Conservation (phyloP, 2,888 invertebrate species). For the Diarsia dahlii region DNA sequence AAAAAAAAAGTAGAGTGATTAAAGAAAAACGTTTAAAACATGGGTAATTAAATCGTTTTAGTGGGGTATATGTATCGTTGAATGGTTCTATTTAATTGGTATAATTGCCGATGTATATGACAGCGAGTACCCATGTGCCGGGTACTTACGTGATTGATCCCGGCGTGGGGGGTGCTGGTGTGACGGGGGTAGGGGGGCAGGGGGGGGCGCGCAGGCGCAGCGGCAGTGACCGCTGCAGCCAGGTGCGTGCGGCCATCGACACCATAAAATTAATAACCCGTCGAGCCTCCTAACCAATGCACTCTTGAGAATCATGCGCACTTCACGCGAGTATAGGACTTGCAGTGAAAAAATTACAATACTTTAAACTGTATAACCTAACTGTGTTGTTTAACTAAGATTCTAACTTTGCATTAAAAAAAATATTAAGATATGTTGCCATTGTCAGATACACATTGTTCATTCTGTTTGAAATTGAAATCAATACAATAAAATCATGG, state of each 20-base stretch:
- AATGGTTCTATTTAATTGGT: conserved; percentile 36
- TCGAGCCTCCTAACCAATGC: conserved; percentile 88
- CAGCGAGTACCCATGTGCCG: conserved; percentile 57
- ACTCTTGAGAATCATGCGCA: conserved; percentile 82
- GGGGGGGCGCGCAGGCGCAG: conserved; percentile 70
- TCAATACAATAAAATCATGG: neutral
- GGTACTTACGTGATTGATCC: conserved; percentile 85
- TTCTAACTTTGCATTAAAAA: neutral
- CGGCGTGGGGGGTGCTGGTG: conserved; percentile 62
- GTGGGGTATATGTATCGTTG: conserved; percentile 19
- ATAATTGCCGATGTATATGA: conserved; percentile 42
- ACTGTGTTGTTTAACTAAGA: neutral
- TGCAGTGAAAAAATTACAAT: conserved; percentile 59
- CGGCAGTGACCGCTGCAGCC: conserved; percentile 88
- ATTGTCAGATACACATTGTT: neutral
- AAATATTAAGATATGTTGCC: neutral
- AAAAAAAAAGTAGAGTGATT: conserved; percentile 7
- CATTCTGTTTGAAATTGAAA: neutral
- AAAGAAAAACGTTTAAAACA: conserved; percentile 14
- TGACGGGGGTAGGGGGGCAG: conserved; percentile 46
- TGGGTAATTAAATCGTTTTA: conserved; percentile 27
- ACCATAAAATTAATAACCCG: conserved; percentile 91
- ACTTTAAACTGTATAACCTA: conserved; percentile 23
- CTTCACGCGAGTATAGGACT: conserved; percentile 73
- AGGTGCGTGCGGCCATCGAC: conserved; percentile 90